phyloP scores from a whole-genome alignment of 2,113 vertebrate genomes.

The Ammodramus savannarum region DNA sequence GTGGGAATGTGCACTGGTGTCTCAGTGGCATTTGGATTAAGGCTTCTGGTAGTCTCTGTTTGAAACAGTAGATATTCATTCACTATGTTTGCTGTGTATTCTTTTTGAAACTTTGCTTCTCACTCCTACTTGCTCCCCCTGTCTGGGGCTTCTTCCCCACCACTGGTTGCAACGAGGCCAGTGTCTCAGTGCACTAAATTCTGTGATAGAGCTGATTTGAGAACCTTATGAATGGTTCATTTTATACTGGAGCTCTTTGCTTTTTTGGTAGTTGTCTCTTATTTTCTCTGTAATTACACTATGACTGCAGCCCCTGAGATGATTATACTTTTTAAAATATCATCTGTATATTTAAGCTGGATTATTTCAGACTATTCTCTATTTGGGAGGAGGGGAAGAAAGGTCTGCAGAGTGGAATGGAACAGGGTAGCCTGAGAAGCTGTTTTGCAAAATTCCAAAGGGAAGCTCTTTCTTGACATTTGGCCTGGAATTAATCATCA shows the following conservation, averaged over 20 bases:
- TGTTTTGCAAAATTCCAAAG: background rate
- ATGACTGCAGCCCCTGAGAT: background rate
- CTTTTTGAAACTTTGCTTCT: background rate
- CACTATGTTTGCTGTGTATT: background rate
- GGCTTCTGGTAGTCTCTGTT: background rate
- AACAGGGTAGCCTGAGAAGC: background rate
- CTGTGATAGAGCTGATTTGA: background rate
- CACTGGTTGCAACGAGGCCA: background rate
- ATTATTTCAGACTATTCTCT: background rate
- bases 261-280: background rate
- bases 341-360: background rate
- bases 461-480: background rate
- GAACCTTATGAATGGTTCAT: background rate
- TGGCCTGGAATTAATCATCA: background rate
- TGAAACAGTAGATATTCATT: background rate
- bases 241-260: background rate
- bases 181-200: background rate
- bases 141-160: fast-evolving
- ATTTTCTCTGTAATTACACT: background rate
- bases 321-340: background rate
- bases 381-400: background rate
- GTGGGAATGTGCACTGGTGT: background rate
- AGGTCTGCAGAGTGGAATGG: background rate
- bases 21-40: background rate
- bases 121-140: fast-evolving